These are phyloP conservation scores for Drosophila nr. perissopoda DNA, from an alignment of 2,888 invertebrate species.

Conservation along the genomic window DNA sequence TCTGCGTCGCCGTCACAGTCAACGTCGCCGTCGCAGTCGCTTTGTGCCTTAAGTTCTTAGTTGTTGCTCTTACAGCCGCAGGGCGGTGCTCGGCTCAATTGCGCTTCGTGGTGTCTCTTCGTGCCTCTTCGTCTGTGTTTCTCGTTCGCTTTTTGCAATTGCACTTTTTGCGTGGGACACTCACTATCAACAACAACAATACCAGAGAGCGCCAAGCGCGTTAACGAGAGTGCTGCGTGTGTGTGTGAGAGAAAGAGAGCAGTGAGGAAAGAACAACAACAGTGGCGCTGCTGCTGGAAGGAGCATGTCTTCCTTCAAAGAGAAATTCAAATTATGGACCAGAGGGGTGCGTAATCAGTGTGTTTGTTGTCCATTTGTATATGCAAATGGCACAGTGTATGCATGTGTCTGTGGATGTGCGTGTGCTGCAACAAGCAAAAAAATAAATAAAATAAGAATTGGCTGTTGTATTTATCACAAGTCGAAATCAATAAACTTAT, in stretches of 20 bases:
- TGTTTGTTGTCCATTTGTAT: constrained; percentile 6
- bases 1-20: constrained; percentile 33
- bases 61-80: constrained; percentile 34
- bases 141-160: constrained; percentile 42
- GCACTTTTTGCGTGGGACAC: constrained; percentile 35
- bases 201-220: constrained; percentile 6
- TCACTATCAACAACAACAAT: constrained; percentile 27
- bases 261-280: constrained; percentile 23
- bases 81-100: constrained; percentile 56
- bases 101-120: constrained; percentile 29
- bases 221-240: background rate
- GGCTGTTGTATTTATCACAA: constrained; percentile 72
- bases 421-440: constrained; percentile 21
- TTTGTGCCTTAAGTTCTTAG: constrained; percentile 31
- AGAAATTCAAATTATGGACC: constrained; percentile 84
- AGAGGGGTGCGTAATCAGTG: constrained; percentile 82
- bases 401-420: constrained; percentile 9
- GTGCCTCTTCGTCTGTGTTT: constrained; percentile 25
- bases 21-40: constrained; percentile 17
- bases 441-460: background rate
- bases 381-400: constrained; percentile 1
- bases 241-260: constrained; percentile 5
- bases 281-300: constrained; percentile 54
- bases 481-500: constrained; percentile 80
- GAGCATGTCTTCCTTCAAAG: constrained; percentile 84